Conservation (phyloP, 2,797 vertebrate species). For the Esox masquinongy region DNA sequence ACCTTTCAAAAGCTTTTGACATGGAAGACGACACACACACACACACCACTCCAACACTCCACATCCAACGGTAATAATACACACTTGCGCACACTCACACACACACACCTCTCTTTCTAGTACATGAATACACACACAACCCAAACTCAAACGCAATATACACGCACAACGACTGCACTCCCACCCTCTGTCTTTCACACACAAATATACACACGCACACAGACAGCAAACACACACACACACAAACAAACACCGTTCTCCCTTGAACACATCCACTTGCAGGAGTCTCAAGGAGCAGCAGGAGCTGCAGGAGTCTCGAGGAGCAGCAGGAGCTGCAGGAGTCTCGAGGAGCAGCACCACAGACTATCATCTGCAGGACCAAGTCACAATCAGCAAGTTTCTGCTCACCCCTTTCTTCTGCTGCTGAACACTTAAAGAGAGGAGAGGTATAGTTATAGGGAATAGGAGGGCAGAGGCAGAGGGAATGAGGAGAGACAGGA, state of each 20-base stretch:
- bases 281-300: too few species aligned
- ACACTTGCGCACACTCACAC: too few species aligned
- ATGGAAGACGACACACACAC: background rate
- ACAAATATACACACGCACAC: background rate
- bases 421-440: background rate
- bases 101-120: background rate
- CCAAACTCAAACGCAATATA: background rate
- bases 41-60: background rate
- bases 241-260: background rate
- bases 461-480: too few species aligned
- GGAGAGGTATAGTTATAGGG: constrained; percentile 20
- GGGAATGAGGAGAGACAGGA: constrained; percentile 21
- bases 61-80: background rate
- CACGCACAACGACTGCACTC: background rate
- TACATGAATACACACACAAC: background rate
- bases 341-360: constrained; percentile 53
- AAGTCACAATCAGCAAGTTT: constrained; percentile 30
- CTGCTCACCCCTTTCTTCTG: background rate
- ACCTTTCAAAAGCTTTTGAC: background rate
- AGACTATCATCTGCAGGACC: constrained; percentile 31
- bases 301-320: background rate
- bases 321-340: constrained; percentile 26
- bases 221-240: background rate
- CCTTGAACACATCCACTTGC: background rate
- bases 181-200: background rate